These are phyloP conservation scores for Orientallactaga bullata DNA, from an alignment of 2,113 vertebrate genomes.

Conservation along the genomic window DNA sequence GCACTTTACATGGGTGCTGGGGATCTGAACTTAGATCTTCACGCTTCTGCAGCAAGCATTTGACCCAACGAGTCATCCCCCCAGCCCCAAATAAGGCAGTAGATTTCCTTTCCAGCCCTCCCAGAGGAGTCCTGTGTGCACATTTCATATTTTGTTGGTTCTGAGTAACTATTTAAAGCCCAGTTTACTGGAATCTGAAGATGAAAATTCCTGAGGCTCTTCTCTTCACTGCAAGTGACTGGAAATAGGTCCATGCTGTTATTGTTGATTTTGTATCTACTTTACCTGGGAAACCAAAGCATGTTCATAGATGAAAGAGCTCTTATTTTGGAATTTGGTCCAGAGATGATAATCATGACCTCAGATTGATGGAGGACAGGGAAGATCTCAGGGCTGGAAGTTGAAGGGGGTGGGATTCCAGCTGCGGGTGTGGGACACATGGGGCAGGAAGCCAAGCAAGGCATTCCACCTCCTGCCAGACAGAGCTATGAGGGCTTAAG, in stretches of 20 bases:
- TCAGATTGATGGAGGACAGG: not conserved
- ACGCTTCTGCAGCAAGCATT: no score
- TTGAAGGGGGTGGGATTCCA: not conserved
- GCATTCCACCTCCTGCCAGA: slow-evolving; percentile 70
- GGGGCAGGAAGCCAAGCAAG: slow-evolving; percentile 70
- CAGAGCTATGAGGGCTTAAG: slow-evolving; percentile 72
- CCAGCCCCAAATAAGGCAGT: no score
- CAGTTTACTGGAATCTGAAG: not conserved
- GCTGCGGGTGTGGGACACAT: slow-evolving; percentile 56
- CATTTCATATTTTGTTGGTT: not conserved
- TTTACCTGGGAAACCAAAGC: not conserved
- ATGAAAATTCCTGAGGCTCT: not conserved
- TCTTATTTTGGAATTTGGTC: not conserved
- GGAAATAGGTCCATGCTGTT: not conserved
- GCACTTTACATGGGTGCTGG: no score
- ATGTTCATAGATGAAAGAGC: not conserved
- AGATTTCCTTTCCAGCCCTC: not conserved
- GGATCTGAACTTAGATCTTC: no score
- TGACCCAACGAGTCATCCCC: no score
- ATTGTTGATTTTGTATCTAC: not conserved
- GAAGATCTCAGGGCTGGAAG: not conserved
- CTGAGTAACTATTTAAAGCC: not conserved
- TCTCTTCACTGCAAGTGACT: not conserved
- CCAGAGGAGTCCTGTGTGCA: not conserved
- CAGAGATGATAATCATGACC: not conserved